These are phyloP conservation scores for Ciconia stormi DNA, from an alignment of 2,113 vertebrate species.

Conservation along the genomic window DNA sequence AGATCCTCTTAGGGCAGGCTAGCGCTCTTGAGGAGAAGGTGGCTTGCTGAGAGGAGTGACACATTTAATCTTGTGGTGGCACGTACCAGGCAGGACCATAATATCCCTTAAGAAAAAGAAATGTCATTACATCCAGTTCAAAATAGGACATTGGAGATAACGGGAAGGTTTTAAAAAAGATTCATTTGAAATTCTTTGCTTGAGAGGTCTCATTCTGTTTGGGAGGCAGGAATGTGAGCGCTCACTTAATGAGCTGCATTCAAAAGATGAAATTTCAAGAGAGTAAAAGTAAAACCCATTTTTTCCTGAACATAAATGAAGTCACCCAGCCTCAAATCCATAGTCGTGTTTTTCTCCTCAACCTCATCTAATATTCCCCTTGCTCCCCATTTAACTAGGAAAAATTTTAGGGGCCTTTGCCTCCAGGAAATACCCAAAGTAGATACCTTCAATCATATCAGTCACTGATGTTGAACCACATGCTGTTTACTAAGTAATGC, in stretches of 20 bases:
- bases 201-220: conserved; percentile 38
- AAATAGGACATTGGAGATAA: conserved; percentile 7
- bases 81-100: background rate
- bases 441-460: background rate
- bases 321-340: background rate
- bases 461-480: background rate
- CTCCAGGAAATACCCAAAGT: background rate
- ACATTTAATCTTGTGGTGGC: background rate
- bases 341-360: background rate
- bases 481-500: background rate
- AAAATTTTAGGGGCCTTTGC: background rate
- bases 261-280: conserved; percentile 30
- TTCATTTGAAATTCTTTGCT: conserved; percentile 38
- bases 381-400: background rate
- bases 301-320: conserved; percentile 6
- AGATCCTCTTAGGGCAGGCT: background rate
- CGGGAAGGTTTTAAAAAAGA: background rate
- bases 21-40: background rate
- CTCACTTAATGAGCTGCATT: conserved; percentile 28
- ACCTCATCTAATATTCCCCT: background rate
- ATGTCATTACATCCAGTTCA: background rate
- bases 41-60: background rate
- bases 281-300: background rate
- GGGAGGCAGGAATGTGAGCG: conserved; percentile 2
- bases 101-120: conserved; percentile 23